A percentile compares a stretch with the other conserved stretches of the same genome.
Evolutionary conservation across 1,140 invertebrate genomes (phyloP).

Genomic region (Drosophila serrata): DNA sequence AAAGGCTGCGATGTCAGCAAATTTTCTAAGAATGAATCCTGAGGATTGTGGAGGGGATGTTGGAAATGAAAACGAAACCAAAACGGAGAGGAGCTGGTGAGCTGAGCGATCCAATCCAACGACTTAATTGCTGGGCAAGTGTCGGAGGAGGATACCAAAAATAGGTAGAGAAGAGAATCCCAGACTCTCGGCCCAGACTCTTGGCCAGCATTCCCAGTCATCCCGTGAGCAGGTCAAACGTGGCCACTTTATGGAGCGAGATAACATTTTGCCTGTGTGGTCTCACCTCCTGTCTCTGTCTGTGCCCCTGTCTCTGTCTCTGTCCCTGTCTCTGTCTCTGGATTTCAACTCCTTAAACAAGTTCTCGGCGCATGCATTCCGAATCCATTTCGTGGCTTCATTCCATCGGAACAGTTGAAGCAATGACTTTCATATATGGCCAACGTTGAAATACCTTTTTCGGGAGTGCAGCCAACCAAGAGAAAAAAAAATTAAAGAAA

Average conservation of each 20-base stretch:
- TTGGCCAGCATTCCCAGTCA: conserved; percentile 39
- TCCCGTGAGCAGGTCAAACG: conserved; percentile 46
- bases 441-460: conserved; percentile 50
- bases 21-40: conserved; percentile 54
- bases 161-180: conserved; percentile 53
- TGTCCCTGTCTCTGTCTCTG: conserved; percentile 13
- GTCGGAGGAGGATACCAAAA: conserved; percentile 56
- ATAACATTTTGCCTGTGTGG: conserved; percentile 68
- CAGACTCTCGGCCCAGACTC: conserved; percentile 34
- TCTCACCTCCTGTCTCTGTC: conserved; percentile 45
- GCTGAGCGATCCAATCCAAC: conserved; percentile 35
- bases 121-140: conserved; percentile 55
- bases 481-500: background rate
- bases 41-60: conserved; percentile 9
- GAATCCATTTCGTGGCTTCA: conserved; percentile 45
- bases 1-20: conserved; percentile 38
- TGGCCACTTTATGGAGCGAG: conserved; percentile 54
- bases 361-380: conserved; percentile 42
- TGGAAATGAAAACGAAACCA: conserved; percentile 46
- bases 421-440: conserved; percentile 60
- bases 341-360: conserved; percentile 52
- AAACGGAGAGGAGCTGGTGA: conserved; percentile 1
- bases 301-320: conserved; percentile 1
- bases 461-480: conserved; percentile 36
- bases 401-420: conserved; percentile 51